Conservation (phyloP, 1,140 invertebrate species). For the Agrypnia vestita region DNA sequence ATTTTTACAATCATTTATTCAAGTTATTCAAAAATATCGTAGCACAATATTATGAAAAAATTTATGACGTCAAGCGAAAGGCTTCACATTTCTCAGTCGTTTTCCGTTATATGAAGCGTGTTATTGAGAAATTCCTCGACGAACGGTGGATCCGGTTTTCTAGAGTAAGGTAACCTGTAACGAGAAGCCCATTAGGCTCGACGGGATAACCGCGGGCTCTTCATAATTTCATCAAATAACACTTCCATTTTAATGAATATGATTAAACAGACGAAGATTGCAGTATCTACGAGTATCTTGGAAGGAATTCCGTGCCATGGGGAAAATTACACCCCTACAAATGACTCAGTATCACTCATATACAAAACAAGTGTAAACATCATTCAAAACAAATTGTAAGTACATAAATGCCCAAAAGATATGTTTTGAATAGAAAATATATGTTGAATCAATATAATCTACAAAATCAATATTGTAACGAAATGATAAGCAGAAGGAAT, state of each 20-base stretch:
- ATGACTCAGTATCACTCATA: too few species aligned
- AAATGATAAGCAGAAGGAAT: too few species aligned
- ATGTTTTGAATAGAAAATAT: too few species aligned
- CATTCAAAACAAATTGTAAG: too few species aligned
- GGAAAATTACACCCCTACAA: too few species aligned
- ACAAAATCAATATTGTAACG: too few species aligned
- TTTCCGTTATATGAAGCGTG: constrained; percentile 57
- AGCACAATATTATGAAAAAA: constrained; percentile 18
- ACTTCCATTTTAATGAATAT: constrained; percentile 59
- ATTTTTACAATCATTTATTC: not conserved
- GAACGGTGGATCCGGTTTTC: constrained; percentile 2
- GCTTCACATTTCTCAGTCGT: constrained; percentile 37
- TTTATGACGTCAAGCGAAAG: constrained; percentile 7
- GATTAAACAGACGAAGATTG: constrained; percentile 49
- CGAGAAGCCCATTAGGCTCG: constrained; percentile 54
- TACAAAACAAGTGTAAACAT: too few species aligned
- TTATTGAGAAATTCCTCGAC: constrained; percentile 59
- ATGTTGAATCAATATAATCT: too few species aligned
- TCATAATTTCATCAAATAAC: constrained; percentile 61
- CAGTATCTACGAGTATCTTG: not conserved
- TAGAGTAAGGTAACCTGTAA: constrained; percentile 43
- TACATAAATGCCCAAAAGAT: too few species aligned
- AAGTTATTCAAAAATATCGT: not conserved
- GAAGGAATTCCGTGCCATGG: too few species aligned
- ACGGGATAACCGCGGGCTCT: constrained; percentile 54